Evolutionary conservation across 2,888 invertebrate species (phyloP).

Genomic region (Chrysotoxum bicinctum): DNA sequence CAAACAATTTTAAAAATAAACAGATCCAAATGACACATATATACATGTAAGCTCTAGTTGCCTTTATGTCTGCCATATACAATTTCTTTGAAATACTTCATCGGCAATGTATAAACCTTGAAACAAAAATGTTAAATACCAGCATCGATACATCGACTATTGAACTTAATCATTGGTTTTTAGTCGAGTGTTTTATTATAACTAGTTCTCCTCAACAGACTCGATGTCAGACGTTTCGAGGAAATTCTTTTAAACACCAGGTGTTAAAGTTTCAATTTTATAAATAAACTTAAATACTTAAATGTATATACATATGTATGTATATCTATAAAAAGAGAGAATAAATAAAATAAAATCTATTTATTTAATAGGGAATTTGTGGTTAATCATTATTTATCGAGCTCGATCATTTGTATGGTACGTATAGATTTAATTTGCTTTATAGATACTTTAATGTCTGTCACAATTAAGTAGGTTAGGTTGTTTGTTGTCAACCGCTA

Average conservation of each 20-base stretch:
- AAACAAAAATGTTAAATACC: neutral
- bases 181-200: neutral
- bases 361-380: constrained; percentile 21
- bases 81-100: neutral
- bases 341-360: neutral
- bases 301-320: neutral
- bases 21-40: neutral
- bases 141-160: constrained; percentile 13
- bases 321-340: neutral
- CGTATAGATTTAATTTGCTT: neutral
- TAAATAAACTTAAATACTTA: constrained; percentile 10
- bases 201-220: neutral
- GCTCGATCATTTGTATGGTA: neutral
- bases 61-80: neutral
- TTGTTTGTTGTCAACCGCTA: neutral
- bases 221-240: constrained; percentile 1
- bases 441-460: neutral
- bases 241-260: constrained; percentile 39
- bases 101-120: constrained; percentile 4
- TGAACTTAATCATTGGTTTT: constrained; percentile 1
- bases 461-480: constrained; percentile 11
- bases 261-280: constrained; percentile 24
- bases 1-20: neutral
- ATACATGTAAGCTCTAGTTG: neutral
- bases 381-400: constrained; percentile 4